A percentile compares a stretch with the other conserved stretches of the same genome.
phyloP scores from a whole-genome alignment of 2,797 vertebrate genomes.

The Poeciliopsis paucimaculata region DNA sequence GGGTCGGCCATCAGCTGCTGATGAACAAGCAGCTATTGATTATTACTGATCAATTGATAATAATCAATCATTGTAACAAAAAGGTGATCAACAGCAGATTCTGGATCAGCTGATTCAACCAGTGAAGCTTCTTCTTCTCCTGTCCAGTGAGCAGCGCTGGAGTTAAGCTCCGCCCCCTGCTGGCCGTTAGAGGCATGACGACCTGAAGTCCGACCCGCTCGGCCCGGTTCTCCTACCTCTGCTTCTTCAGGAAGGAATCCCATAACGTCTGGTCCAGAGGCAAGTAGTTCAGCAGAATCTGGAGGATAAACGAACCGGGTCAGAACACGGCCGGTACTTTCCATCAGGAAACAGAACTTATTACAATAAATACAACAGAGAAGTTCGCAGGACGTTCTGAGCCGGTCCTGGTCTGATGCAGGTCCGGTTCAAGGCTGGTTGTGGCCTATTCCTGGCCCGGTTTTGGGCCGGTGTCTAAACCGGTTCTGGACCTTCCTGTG shows the following conservation, averaged over 20 bases:
- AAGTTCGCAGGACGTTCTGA: neutral
- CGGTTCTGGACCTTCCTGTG: too few relatives aligned
- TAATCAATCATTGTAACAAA: too few relatives aligned
- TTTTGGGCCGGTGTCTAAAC: neutral
- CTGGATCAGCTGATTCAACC: too few relatives aligned
- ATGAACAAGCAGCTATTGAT: too few relatives aligned
- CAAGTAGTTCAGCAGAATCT: slow-evolving; percentile 97
- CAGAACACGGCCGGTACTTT: neutral
- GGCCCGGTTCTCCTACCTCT: slow-evolving; percentile 82
- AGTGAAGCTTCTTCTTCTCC: neutral
- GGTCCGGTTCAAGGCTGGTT: neutral
- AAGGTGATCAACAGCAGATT: too few relatives aligned
- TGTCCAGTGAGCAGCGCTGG: neutral
- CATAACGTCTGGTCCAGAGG: slow-evolving; percentile 90
- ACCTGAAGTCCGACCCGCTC: neutral
- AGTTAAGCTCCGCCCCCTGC: neutral
- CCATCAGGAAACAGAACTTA: neutral
- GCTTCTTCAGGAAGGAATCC: slow-evolving; percentile 91
- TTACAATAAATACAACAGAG: too few relatives aligned
- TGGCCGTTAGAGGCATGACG: neutral
- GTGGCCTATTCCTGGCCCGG: neutral
- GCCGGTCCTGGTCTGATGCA: neutral
- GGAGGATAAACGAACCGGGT: slow-evolving; percentile 3
- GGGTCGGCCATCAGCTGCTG: neutral
- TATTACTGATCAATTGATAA: too few relatives aligned